Percentiles rank a stretch among this genome's conserved stretches.
Evolutionary conservation across 2,888 invertebrate genomes (phyloP).

Genomic region (Pseudanteris insignis): DNA sequence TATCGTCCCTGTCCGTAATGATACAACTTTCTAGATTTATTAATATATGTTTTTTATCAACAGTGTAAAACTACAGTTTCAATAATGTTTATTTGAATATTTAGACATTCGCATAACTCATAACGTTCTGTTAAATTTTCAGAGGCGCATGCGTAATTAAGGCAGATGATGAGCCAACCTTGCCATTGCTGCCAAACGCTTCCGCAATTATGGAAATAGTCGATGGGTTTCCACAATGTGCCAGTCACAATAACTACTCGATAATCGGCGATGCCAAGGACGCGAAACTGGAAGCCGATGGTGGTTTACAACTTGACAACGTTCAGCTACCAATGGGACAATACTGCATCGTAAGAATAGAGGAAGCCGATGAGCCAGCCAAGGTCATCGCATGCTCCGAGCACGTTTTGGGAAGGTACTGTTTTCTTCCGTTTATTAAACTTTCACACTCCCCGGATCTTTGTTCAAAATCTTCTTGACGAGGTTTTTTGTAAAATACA

Average conservation of each 20-base stretch:
- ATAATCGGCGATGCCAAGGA: slow-evolving; percentile 71
- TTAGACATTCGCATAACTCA: too few species aligned
- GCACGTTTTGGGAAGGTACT: slow-evolving; percentile 67
- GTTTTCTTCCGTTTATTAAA: background rate
- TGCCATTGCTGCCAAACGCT: slow-evolving; percentile 61
- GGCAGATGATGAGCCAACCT: slow-evolving; percentile 46
- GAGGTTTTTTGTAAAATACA: too few species aligned
- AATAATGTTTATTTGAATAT: too few species aligned
- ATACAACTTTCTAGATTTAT: too few species aligned
- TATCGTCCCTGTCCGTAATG: too few species aligned
- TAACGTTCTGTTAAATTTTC: too few species aligned
- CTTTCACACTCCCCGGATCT: background rate
- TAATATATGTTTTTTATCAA: too few species aligned
- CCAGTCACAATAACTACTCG: slow-evolving; percentile 67
- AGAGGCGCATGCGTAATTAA: slow-evolving; percentile 53
- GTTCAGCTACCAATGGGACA: slow-evolving; percentile 63
- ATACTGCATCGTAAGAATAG: slow-evolving; percentile 65
- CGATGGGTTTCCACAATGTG: slow-evolving; percentile 71
- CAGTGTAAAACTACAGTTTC: too few species aligned
- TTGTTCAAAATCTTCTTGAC: too few species aligned
- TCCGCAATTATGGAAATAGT: slow-evolving; percentile 61
- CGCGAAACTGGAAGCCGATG: slow-evolving; percentile 69
- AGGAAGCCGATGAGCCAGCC: slow-evolving; percentile 59
- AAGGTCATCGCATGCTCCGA: slow-evolving; percentile 75
- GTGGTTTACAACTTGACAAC: slow-evolving; percentile 69